Evolutionary conservation across 2,797 vertebrate species (phyloP).

Genomic region (Danio albolineatus): DNA sequence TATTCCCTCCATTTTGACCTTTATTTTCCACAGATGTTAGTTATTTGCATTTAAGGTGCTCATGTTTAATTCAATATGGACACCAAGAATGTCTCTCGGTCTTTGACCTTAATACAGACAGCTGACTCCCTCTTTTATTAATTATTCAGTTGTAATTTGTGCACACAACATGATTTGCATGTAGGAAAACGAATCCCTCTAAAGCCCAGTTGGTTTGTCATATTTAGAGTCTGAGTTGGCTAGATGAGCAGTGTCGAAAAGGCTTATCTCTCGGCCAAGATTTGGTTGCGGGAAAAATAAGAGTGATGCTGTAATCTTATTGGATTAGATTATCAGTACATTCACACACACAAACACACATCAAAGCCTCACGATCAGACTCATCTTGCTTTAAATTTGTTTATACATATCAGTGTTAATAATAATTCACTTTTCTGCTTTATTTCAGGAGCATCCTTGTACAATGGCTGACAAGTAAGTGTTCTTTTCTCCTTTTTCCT

Average conservation of each 20-base stretch:
- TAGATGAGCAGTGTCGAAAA: conserved; percentile 13
- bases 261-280: conserved; percentile 2
- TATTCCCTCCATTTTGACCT: no score
- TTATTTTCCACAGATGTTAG: no score
- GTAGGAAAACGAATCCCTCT: not conserved
- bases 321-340: conserved; percentile 64
- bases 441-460: conserved; percentile 21
- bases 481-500: not conserved
- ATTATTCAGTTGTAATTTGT: no score
- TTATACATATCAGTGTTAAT: not conserved
- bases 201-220: not conserved
- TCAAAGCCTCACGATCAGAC: not conserved
- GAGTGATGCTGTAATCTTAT: conserved; percentile 68
- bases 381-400: conserved; percentile 4
- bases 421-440: not conserved
- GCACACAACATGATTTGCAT: not conserved
- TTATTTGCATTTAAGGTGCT: no score
- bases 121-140: no score
- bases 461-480: conserved; percentile 48
- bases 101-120: no score
- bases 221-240: not conserved
- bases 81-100: no score
- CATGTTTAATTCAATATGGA: no score
- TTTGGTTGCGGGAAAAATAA: conserved; percentile 52
- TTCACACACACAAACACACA: conserved; percentile 50